Evolutionary conservation across 2,113 vertebrate species (phyloP).

Genomic region (Hemicordylus capensis): DNA sequence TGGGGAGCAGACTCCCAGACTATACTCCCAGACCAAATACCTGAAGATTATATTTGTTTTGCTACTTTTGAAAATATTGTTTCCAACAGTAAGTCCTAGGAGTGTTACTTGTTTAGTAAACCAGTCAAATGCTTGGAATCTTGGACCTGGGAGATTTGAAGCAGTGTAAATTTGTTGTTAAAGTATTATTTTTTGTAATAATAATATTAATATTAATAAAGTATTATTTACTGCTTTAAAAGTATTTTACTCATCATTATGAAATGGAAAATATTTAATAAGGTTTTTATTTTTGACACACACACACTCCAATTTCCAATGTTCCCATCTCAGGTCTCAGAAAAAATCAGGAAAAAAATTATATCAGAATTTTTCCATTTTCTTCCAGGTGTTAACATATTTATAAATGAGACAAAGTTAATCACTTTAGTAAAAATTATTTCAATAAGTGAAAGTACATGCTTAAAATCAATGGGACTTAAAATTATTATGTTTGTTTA

Average conservation of each 20-base stretch:
- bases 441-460: background rate
- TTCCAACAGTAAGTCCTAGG: constrained; percentile 3
- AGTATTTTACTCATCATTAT: background rate
- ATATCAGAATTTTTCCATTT: background rate
- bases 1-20: background rate
- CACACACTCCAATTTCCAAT: background rate
- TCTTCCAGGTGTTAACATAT: background rate
- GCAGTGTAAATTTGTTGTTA: background rate
- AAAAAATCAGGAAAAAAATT: too few species aligned
- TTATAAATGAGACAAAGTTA: background rate
- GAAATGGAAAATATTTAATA: background rate
- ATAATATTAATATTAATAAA: too few species aligned
- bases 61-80: constrained; percentile 4
- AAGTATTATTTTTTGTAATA: background rate
- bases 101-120: background rate
- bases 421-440: background rate
- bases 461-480: background rate
- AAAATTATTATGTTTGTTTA: background rate
- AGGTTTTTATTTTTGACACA: too few species aligned
- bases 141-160: background rate
- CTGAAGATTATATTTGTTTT: background rate
- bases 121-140: background rate
- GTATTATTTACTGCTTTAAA: too few species aligned
- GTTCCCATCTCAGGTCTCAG: background rate
- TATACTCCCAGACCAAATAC: constrained; percentile 7